phyloP scores from a whole-genome alignment of 2,113 vertebrate genomes.

The Cinclus mexicanus region DNA sequence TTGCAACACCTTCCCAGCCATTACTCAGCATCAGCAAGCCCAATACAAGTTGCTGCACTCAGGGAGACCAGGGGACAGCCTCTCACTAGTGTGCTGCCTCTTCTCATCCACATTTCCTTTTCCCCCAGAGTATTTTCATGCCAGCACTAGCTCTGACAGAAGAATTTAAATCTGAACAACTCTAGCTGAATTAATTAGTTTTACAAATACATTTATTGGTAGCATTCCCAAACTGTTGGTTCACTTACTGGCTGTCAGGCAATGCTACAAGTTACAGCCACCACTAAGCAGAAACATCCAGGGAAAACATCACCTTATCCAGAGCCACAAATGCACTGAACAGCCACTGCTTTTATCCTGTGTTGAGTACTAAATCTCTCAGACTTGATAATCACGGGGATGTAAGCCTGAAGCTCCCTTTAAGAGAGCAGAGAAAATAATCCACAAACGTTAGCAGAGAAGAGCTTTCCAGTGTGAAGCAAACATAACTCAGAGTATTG shows the following conservation, averaged over 20 bases:
- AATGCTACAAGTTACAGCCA: neutral
- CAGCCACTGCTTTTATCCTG: neutral
- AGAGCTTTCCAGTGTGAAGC: neutral
- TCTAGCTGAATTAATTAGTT: neutral
- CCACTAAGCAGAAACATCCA: neutral
- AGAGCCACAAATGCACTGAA: neutral
- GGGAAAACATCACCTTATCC: neutral
- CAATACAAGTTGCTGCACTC: rapidly evolving
- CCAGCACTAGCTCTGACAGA: neutral
- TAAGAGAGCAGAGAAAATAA: neutral
- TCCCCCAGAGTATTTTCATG: neutral
- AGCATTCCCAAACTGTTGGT: neutral
- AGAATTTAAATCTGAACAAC: neutral
- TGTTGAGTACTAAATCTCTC: neutral
- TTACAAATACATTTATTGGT: neutral
- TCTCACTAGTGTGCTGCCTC: rapidly evolving
- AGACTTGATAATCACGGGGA: neutral
- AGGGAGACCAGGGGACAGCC: neutral
- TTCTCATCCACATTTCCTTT: neutral
- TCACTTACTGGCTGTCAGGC: neutral
- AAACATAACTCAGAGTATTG: neutral
- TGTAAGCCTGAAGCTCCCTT: neutral
- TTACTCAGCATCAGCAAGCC: neutral
- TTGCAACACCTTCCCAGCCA: neutral
- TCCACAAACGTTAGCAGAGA: neutral